A percentile compares a stretch with the other conserved stretches of the same genome.
phyloP scores from a whole-genome alignment of 1,140 invertebrate genomes.

The Agrypnia vestita region DNA sequence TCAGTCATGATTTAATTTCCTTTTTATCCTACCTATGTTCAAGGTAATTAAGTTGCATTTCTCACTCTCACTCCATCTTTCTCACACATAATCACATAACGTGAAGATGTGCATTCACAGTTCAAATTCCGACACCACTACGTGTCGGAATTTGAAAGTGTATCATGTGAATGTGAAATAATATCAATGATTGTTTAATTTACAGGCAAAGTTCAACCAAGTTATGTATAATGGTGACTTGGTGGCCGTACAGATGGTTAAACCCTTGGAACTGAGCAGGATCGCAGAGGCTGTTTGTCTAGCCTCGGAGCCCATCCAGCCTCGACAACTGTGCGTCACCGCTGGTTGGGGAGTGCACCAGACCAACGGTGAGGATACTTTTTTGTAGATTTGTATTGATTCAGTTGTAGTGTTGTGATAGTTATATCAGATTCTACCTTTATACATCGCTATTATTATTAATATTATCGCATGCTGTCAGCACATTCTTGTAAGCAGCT shows the following conservation, averaged over 20 bases:
- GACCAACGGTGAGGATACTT: slow-evolving; percentile 54
- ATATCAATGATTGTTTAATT: slow-evolving; percentile 36
- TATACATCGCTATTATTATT: too few species aligned
- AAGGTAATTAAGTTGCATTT: too few species aligned
- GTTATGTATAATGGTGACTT: slow-evolving; percentile 77
- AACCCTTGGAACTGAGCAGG: slow-evolving; percentile 72
- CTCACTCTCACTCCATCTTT: too few species aligned
- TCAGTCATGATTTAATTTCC: too few species aligned
- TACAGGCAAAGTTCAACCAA: slow-evolving; percentile 76
- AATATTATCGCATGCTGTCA: too few species aligned
- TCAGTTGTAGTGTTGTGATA: neutral
- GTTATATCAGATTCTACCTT: neutral
- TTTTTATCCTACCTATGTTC: too few species aligned
- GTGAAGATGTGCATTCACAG: too few species aligned
- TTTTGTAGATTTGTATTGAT: neutral
- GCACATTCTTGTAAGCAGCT: too few species aligned
- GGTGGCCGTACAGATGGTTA: slow-evolving; percentile 72
- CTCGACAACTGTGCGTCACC: slow-evolving; percentile 75
- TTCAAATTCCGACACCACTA: neutral
- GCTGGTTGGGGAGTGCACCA: slow-evolving; percentile 73
- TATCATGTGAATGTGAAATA: too few species aligned
- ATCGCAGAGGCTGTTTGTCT: slow-evolving; percentile 76
- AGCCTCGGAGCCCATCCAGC: slow-evolving; percentile 70
- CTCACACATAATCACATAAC: too few species aligned
- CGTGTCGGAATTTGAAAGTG: neutral